These are phyloP conservation scores for Polietes domitor DNA, from an alignment of 2,888 invertebrate species.

Conservation along the genomic window DNA sequence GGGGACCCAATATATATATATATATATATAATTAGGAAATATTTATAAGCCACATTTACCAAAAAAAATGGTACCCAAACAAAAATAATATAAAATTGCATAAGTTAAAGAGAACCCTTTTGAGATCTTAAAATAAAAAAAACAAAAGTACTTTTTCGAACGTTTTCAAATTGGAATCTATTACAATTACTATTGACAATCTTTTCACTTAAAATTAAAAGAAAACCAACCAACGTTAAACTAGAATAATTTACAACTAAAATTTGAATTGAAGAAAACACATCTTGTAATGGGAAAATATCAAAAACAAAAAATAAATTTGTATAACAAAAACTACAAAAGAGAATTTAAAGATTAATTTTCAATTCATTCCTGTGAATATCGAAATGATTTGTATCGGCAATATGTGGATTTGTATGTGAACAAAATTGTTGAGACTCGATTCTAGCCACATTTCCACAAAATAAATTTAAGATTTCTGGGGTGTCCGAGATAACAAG, in stretches of 20 bases:
- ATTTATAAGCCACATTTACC: too few relatives aligned
- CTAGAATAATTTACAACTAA: background rate
- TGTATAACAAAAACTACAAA: slow-evolving; percentile 1
- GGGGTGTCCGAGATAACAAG: too few relatives aligned
- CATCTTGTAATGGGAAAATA: too few relatives aligned
- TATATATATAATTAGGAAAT: too few relatives aligned
- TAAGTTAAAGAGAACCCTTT: background rate
- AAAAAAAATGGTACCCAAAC: too few relatives aligned
- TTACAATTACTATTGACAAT: slow-evolving; percentile 67
- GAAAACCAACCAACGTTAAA: background rate
- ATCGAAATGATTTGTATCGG: slow-evolving; percentile 3
- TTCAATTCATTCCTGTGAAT: background rate
- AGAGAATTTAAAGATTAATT: slow-evolving; percentile 16
- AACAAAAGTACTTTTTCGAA: slow-evolving; percentile 35
- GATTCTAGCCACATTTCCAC: too few relatives aligned
- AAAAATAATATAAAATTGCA: too few relatives aligned
- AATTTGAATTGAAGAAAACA: too few relatives aligned
- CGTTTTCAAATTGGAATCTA: slow-evolving; percentile 58
- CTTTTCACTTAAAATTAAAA: slow-evolving; percentile 57
- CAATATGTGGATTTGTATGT: background rate
- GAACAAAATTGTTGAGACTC: too few relatives aligned
- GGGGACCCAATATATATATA: too few relatives aligned
- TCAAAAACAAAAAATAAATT: too few relatives aligned
- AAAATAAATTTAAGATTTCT: too few relatives aligned
- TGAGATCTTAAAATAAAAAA: slow-evolving; percentile 18